phyloP scores from a whole-genome alignment of 92 coral and sea anemone species.

The Paragorgia papillata region DNA sequence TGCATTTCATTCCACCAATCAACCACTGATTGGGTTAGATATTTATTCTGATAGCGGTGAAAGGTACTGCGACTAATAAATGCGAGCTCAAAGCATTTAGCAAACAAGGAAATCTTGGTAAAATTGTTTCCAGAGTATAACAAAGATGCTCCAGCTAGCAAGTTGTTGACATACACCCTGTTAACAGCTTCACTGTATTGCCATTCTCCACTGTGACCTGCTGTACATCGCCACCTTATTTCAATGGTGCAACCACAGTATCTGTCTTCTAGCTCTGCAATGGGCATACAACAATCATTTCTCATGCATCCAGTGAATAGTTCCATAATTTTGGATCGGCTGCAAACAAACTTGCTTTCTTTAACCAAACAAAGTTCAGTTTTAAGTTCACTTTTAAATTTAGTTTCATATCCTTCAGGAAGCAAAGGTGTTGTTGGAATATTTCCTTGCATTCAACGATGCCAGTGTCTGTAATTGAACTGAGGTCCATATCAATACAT shows the following conservation, averaged over 20 bases:
- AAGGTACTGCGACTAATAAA: conserved; percentile 1
- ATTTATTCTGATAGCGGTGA: not conserved
- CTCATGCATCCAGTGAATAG: conserved; percentile 35
- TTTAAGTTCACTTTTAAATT: conserved; percentile 6
- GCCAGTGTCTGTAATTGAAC: conserved; percentile 15
- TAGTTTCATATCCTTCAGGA: conserved; percentile 13
- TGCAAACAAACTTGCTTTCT: conserved; percentile 43
- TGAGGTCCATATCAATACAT: not conserved
- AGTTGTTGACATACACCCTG: conserved; percentile 5
- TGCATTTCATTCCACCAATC: not conserved
- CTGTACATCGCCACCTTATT: conserved; percentile 33
- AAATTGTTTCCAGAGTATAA: conserved; percentile 5
- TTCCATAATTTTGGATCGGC: conserved; percentile 24
- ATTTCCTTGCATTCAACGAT: conserved; percentile 41
- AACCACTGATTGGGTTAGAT: not conserved
- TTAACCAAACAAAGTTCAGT: conserved; percentile 30
- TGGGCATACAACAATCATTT: conserved; percentile 45
- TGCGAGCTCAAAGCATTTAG: conserved; percentile 1
- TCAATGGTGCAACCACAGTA: conserved; percentile 38
- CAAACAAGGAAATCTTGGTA: not conserved
- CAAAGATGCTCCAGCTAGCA: not conserved
- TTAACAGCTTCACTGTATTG: not conserved
- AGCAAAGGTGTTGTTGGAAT: conserved; percentile 22
- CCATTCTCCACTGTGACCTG: conserved; percentile 27
- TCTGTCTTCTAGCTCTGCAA: conserved; percentile 33